Evolutionary conservation across 2,888 invertebrate species (phyloP), one percentile per base, ranked within the genome.

Genomic region (Megamerina dolium): DNA sequence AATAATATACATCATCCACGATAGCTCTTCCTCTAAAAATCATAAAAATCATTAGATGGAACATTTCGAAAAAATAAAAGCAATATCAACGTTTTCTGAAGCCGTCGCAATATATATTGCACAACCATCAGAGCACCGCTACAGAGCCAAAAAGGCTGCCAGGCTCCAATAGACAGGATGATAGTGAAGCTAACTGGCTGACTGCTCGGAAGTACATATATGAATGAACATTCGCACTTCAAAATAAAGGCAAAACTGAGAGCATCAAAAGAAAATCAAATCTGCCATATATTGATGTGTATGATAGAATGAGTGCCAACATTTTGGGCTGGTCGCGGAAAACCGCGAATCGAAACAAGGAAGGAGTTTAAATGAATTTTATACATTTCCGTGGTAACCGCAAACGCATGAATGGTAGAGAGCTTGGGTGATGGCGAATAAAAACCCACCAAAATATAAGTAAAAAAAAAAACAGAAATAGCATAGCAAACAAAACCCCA

Each of bases 311-410:
- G 14, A 14, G 31, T 14, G 31, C 13, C 31, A 10, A 5, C 3
- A 2, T 31, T 8, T 6, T 10, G 10, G 23, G 23, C 23, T 23
- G 6, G n/a, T n/a, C 12, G 27, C n/a, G 27, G 14, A 31, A 31
- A 31, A 31, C 31, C 31, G 16, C 31, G 31, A 31, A 26, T 29
- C 12, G 34, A 39, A 39, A 19, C n/a, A 23, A 13, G 19, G 33
- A 40, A 40, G 13, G 40, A 40, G 43, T 37, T 43, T 10, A 27
- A 37, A 37, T 18, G 29, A 40, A 40, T 41, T 43, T 41, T 30
- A 37, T 34, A 20, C 32, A 38, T 41, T 38, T 29, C 38, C 43
- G 16, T 37, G 41, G 38, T 23, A 41, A 41, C 40, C 41, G 47
- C 19, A 32, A 37, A 14, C 12, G 34, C 10, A 2, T 14, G 14